These are phyloP conservation scores for Phodopus roborovskii DNA, from an alignment of 2,113 vertebrate species.

Conservation along the genomic window DNA sequence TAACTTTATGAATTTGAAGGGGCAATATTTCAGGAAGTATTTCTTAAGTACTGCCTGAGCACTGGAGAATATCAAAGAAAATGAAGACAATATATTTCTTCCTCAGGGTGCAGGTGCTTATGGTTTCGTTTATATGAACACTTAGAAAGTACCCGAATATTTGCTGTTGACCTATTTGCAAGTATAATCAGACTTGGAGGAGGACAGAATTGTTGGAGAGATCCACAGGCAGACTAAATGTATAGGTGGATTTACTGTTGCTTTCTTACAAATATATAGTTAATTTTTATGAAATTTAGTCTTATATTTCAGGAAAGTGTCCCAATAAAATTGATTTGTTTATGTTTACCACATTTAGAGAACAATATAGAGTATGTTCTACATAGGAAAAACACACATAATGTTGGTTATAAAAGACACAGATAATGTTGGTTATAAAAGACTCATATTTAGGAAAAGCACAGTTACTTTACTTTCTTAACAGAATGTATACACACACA, in stretches of 20 bases:
- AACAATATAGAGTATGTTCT: conserved; percentile 24
- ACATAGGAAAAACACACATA: conserved; percentile 41
- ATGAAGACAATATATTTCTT: conserved; percentile 42
- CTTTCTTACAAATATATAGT: not conserved
- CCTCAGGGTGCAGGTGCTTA: not conserved
- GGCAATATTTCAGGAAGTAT: not conserved
- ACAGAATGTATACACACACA: not conserved
- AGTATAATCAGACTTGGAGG: not conserved
- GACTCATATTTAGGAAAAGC: conserved; percentile 41
- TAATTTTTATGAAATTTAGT: conserved; percentile 24
- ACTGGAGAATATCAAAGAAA: not conserved
- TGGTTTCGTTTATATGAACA: not conserved
- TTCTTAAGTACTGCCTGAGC: not conserved
- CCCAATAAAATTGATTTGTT: not conserved
- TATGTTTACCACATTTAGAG: conserved; percentile 3
- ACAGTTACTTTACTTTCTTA: conserved; percentile 64
- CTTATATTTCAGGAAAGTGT: not conserved
- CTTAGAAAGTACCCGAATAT: not conserved
- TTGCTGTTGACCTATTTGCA: conserved; percentile 20
- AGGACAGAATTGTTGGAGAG: not conserved
- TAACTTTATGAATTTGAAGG: conserved; percentile 19
- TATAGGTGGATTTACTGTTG: not conserved
- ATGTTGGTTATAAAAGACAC: conserved; percentile 41
- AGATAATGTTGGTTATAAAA: conserved; percentile 42
- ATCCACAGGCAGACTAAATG: not conserved